These are phyloP conservation scores for Platygyra sinensis DNA, from an alignment of 64 coral and sea anemone species.

Conservation along the genomic window DNA sequence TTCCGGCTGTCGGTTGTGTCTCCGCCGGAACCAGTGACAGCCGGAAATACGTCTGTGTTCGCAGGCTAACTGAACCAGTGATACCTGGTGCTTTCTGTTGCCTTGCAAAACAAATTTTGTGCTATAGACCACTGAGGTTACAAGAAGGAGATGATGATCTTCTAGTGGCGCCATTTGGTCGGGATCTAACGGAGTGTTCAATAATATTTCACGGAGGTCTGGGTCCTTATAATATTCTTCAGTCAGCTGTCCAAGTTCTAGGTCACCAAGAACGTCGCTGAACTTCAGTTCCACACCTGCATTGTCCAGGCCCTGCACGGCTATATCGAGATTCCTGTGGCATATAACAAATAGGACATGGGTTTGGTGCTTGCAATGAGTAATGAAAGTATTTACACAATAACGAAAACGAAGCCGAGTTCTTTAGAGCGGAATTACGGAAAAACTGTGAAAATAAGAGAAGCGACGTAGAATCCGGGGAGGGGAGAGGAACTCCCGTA, in stretches of 20 bases:
- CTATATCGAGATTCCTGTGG: background rate
- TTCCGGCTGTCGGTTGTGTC: too few relatives aligned
- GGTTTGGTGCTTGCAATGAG: background rate
- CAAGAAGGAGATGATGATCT: slow-evolving; percentile 37
- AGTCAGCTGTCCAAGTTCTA: slow-evolving; percentile 47
- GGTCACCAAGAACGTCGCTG: slow-evolving; percentile 19
- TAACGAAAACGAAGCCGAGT: too few relatives aligned
- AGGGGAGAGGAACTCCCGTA: too few relatives aligned
- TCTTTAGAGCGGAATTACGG: too few relatives aligned
- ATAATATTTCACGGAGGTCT: slow-evolving; percentile 46
- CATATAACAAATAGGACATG: background rate
- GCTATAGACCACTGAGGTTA: slow-evolving; percentile 53
- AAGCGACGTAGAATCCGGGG: too few relatives aligned
- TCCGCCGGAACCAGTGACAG: too few relatives aligned
- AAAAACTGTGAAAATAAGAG: too few relatives aligned
- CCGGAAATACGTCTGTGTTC: too few relatives aligned
- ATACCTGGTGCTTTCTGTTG: slow-evolving; percentile 39
- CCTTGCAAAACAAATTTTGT: slow-evolving; percentile 47
- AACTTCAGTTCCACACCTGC: slow-evolving; percentile 11
- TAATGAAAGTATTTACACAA: too few relatives aligned
- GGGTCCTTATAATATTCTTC: slow-evolving; percentile 55
- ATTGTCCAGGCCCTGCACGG: background rate
- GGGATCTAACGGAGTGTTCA: background rate
- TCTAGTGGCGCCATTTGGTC: slow-evolving; percentile 15
- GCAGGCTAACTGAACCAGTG: too few relatives aligned